A percentile compares a stretch with the other conserved stretches of the same genome.
Evolutionary conservation across 2,113 vertebrate genomes (phyloP).

Genomic region (Synodontis membranacea): DNA sequence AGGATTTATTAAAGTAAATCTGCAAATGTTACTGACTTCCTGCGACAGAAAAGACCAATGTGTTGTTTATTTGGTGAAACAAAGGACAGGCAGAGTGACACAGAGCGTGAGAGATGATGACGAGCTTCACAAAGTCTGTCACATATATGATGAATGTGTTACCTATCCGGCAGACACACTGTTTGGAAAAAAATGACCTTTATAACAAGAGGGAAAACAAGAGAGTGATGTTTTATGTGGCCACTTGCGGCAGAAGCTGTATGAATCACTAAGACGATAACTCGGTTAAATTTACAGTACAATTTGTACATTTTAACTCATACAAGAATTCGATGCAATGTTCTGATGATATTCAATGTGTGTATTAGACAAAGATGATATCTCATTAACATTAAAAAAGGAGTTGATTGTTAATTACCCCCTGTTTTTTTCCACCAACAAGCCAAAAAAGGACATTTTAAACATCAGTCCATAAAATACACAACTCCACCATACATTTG

Average conservation of each 20-base stretch:
- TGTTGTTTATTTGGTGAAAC: slow-evolving; percentile 50
- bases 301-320: background rate
- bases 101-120: slow-evolving; percentile 44
- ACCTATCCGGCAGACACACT: slow-evolving; percentile 65
- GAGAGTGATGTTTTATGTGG: slow-evolving; percentile 39
- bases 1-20: slow-evolving; percentile 24
- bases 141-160: slow-evolving; percentile 70
- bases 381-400: background rate
- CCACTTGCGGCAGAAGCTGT: slow-evolving; percentile 55
- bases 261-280: background rate
- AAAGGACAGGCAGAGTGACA: slow-evolving; percentile 12
- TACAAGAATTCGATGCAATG: background rate
- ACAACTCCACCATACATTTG: background rate
- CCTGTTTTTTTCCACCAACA: background rate
- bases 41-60: slow-evolving; percentile 26
- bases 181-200: slow-evolving; percentile 64
- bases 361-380: background rate
- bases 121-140: slow-evolving; percentile 61
- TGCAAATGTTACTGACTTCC: slow-evolving; percentile 18
- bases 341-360: background rate
- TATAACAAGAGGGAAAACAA: slow-evolving; percentile 35
- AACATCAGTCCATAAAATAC: background rate
- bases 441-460: background rate
- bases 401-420: background rate
- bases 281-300: background rate